Base-by-base conservation (phyloP, 2,888 invertebrate genomes). In the Yponomeuta malinellus region DNA sequence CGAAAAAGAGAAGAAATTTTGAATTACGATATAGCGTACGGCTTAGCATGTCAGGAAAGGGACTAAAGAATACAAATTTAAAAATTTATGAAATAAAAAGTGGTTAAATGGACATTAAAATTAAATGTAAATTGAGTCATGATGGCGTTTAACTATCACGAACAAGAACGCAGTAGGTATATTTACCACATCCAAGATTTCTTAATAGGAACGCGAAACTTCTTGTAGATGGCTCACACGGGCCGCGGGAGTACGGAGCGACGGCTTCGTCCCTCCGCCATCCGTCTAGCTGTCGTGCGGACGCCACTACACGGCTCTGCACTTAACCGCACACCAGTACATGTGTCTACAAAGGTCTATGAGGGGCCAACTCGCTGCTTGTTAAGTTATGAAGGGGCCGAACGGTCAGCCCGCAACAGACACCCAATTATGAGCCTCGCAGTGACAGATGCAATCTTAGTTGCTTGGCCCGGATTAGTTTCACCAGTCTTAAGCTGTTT, bases 201-300 rank as follows among this genome's bases (percentile, higher is more conserved):
- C 52, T 15, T 12, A 59, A 12, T 8, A 59, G 52, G 52, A 59
- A 59, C 52, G 52, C 52, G 15, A 59, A 59, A 15, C 52, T 59
- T 15, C 52, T 59, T 59, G 65, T 33, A 64, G 48, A n/a, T 65
- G 31, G 66, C 63, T 65, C 66, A 52, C n/a, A 52, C 48, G 77
- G 79, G 76, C 78, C 78, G 77, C 78, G 77, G 78, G 52, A 15
- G 52, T 59, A 59, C 52, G 52, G 82, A 85, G 83, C 78, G 80
- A 76, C 78, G 74, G 67, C 72, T 76, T 76, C 77, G 78, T 81
- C 81, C 78, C 80, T 81, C 77, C 80, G 81, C 87, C 83, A 90
- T 90, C 88, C 83, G 88, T 90, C 89, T 89, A 88, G 72, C 86
- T 89, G 87, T 85, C 87, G 83, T 72, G 75, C 75, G 81, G 78